Base-by-base conservation (phyloP, 2,113 vertebrate genomes). In the Ceyx melanurus region DNA sequence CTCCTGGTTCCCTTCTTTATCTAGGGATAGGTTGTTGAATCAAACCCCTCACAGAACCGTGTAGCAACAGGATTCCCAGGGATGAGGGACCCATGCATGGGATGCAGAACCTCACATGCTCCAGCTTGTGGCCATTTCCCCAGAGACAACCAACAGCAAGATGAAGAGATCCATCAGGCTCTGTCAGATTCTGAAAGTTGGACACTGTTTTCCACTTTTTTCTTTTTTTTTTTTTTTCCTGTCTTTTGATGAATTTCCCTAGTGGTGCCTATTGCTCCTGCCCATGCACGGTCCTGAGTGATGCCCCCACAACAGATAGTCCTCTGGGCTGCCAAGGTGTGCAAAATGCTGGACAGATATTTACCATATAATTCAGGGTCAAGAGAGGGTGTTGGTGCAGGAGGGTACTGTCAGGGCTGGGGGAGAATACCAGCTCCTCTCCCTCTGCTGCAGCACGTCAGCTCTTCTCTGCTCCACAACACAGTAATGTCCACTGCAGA, bases 361-460 rank as follows among this genome's bases (percentile, higher is more conserved):
- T 73, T 50, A 80, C 57, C 21, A 42, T 5, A 15, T 43, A 73
- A 73, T 56, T 76, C 25, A 66, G 31, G 15, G 48, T 62, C 31
- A 56, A 67, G 56, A 51, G 23, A 70, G 6, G 10, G 25, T 2
- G 2, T 6, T 72, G 45, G 3, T 74, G 42, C 25, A 54, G 42
- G 15, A 75, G 33, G 18, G 6, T 60, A 28, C 0, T 0, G 26
- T 29, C 61, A 72, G 45, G 35, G 28, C 60, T 54, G 43, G 31
- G 19, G 71, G 37, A 64, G 17, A 70, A 10, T 8, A 2, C n/a
- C 3, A 7, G 53, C 45, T 82, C 57, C 62, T 45, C 26, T 73
- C 26, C 18, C 28, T 43, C 31, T 0, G 4, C 37, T 3, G 1
- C 5, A 3, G 42, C 40, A 53, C 2, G 0, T 82, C 5, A 0